Base-by-base conservation (phyloP, 2,888 invertebrate genomes). In the Gastracanthus pulcherrimus region DNA sequence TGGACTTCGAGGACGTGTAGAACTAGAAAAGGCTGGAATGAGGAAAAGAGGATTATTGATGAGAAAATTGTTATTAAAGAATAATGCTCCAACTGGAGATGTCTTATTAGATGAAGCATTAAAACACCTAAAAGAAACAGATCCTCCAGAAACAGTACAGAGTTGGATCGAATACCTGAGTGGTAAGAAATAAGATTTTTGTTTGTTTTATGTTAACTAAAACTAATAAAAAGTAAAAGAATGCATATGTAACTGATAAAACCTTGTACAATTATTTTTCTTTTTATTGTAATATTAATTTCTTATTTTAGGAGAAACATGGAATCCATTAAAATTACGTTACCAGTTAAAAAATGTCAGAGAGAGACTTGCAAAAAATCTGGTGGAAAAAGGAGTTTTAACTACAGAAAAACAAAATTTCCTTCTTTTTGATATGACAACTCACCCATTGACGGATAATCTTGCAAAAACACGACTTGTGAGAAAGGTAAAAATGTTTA, bases 351-450 rank as follows among this genome's bases (percentile, higher is more conserved):
- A 99, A 92, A 99, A 99, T 94, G 99, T 99, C 3, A 95, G 99
- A 86, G 99, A 99, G 93, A 95, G 99, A 89, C 94, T 99, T 90
- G 99, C 99, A 64, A 99, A 99, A 93, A 99, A 99, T 93, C 94
- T 99, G 88, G 99, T 99, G 48, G 99, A 99, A 92, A 99, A 99
- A 92, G 99, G 99, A 86, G 99, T 99, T 58, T 94, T 99, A 86
- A 99, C 99, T 83, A 99, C 99, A 81, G 99, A 99, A 92, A 99
- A 99, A 93, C 99, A 99, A 93, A 99, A 99, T 92, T 99, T 99
- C 93, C 94, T 99, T 88, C 94, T 99, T 79, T 99, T 99, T 92
- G 99, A 99, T 93, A 99, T 99, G 99, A 99, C 99, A 76, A 99
- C 99, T 87, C 99, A 99, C 94, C 99, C 99, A 55, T 94, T 99